Evolutionary conservation across 2,113 vertebrate species (phyloP), one percentile per base, ranked within the genome.

Genomic region (Symphodus melops): DNA sequence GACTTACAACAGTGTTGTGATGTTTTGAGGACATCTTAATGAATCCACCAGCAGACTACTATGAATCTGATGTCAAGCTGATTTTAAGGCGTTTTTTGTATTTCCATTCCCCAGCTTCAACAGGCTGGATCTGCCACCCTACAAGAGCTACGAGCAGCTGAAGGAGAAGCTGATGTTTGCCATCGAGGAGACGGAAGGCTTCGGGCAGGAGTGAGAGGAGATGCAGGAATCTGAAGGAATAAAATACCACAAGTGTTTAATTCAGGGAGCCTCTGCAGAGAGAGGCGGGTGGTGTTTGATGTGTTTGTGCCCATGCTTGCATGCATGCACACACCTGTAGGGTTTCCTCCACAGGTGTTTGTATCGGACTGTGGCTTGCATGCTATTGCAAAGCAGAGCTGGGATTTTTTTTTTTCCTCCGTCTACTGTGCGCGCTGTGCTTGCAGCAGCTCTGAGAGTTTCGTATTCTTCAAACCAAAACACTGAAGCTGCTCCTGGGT

Each of bases 111-210:
- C 48, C 87, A 99, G 98, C 93, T 99, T 99, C 89, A 99, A 99
- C 91, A 96, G 97, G 69, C 90, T 99, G 89, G 98, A 99, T 88
- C 89, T 99, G 84, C 98, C 98, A 6, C 98, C 98, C 4, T 99
- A 99, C 84, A 99, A 98, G 89, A 99, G 97, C 91, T 99, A 97
- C 6, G 98, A 99, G 82, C 98, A 99, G 86, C 70, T 99, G 79
- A 99, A 99, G 82, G 97, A 99, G 91, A 99, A 99, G 88, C 89
- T 99, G 83, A 93, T 99, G 92, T 99, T 99, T 53, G 98, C 98
- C 85, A 99, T 99, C 61, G 98, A 99, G 93, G 98, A 99, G 93
- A 99, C 98, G 0, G 98, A 99, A 92, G 98, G 98, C 73, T 99
- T 99, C 74, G 98, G 98, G 21, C 98, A 99, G 92, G 98, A 99